These are phyloP conservation scores for Chelon labrosus DNA, from an alignment of 2,797 vertebrate genomes.

Conservation along the genomic window DNA sequence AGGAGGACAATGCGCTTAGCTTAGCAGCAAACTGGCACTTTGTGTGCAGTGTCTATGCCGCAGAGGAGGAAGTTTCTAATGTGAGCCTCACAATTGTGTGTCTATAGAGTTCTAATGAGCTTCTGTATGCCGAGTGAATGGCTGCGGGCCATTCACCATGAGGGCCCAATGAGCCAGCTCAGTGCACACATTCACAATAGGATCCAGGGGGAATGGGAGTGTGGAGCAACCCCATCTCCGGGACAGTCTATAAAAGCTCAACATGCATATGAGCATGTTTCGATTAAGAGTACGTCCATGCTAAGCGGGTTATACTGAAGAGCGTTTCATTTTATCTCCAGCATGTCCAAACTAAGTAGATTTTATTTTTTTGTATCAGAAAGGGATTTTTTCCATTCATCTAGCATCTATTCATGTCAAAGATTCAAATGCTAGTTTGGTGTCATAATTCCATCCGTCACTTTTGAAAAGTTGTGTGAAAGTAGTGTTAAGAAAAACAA, in stretches of 20 bases:
- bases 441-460: slow-evolving; percentile 5
- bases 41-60: slow-evolving; percentile 90
- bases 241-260: slow-evolving; percentile 67
- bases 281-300: slow-evolving; percentile 23
- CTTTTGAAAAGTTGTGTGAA: neutral
- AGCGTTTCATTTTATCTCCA: neutral
- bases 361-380: neutral
- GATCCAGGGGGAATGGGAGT: slow-evolving; percentile 69
- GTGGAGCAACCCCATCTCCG: slow-evolving; percentile 48
- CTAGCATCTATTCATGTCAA: neutral
- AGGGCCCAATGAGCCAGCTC: slow-evolving; percentile 93
- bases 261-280: slow-evolving; percentile 34
- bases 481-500: neutral
- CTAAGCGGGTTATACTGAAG: slow-evolving; percentile 7
- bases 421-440: slow-evolving; percentile 18
- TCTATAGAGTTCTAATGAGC: slow-evolving; percentile 99
- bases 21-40: slow-evolving; percentile 93
- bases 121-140: slow-evolving; percentile 92
- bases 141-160: slow-evolving; percentile 90
- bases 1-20: slow-evolving; percentile 86
- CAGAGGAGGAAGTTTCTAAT: slow-evolving; percentile 94
- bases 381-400: neutral
- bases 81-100: slow-evolving; percentile 93
- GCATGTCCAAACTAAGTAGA: neutral
- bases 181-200: slow-evolving; percentile 83